A percentile compares a stretch with the other conserved stretches of the same genome.
Conservation (phyloP, 2,113 vertebrate species). For the Gobius niger region DNA sequence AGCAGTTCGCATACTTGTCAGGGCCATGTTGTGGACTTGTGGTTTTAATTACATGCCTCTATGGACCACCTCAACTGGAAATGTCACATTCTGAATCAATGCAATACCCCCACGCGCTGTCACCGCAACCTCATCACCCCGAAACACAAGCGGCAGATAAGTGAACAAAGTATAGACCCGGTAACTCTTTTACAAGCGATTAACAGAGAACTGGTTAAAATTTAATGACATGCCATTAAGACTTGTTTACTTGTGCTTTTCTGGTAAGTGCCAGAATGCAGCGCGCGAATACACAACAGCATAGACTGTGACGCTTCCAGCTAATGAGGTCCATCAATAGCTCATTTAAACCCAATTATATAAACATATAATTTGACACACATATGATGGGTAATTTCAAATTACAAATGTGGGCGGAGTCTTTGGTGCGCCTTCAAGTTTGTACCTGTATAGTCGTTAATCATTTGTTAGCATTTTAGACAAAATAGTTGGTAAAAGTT, state of each 20-base stretch:
- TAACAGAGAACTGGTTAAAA: neutral
- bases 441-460: too few relatives aligned
- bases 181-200: neutral
- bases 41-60: conserved; percentile 56
- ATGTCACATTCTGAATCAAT: conserved; percentile 45
- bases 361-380: neutral
- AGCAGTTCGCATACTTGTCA: neutral
- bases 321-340: neutral
- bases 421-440: too few relatives aligned
- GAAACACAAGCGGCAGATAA: conserved; percentile 39
- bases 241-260: neutral
- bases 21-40: conserved; percentile 22
- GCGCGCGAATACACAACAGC: neutral
- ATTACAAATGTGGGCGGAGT: too few relatives aligned
- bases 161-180: conserved; percentile 4
- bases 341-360: neutral
- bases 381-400: too few relatives aligned
- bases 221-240: neutral
- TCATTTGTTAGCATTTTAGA: too few relatives aligned
- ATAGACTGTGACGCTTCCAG: neutral
- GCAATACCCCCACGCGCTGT: conserved; percentile 35
- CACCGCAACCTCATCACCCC: conserved; percentile 25
- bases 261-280: neutral
- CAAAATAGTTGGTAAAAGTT: too few relatives aligned
- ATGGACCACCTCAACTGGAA: conserved; percentile 21